Evolutionary conservation across 2,113 vertebrate genomes (phyloP).

Genomic region (Vimba vimba): DNA sequence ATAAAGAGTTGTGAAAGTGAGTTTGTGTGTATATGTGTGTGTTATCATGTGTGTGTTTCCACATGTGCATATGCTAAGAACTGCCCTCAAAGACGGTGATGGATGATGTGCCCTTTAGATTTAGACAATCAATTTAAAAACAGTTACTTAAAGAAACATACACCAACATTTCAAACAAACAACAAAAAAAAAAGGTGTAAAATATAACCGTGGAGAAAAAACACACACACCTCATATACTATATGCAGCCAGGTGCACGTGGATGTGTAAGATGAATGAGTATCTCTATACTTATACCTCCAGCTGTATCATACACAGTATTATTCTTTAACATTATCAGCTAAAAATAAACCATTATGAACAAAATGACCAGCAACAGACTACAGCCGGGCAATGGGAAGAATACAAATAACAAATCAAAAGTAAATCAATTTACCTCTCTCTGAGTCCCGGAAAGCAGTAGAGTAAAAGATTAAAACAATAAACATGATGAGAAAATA

Average conservation of each 20-base stretch:
- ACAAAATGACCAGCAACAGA: not conserved
- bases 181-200: not conserved
- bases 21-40: not conserved
- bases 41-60: conserved; percentile 1
- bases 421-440: conserved; percentile 81
- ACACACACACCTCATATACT: not conserved
- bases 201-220: not conserved
- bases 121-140: conserved; percentile 28
- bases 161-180: conserved; percentile 9
- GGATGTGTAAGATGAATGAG: conserved; percentile 9
- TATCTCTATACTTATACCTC: conserved; percentile 9
- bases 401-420: not conserved
- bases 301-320: conserved; percentile 12
- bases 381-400: not conserved
- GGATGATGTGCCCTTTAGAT: conserved; percentile 21
- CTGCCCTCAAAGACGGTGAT: conserved; percentile 1
- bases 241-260: conserved; percentile 17
- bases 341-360: conserved; percentile 27
- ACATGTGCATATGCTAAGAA: conserved; percentile 11
- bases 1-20: conserved; percentile 20
- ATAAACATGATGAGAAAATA: conserved; percentile 34
- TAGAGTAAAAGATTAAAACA: conserved; percentile 35
- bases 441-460: conserved; percentile 86
- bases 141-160: conserved; percentile 30
- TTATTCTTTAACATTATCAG: not conserved